Percentiles rank a stretch among this genome's conserved stretches.
These are phyloP conservation scores for Takifugu rubripes DNA, from an alignment of 2,797 vertebrate genomes.

Conservation along the genomic window DNA sequence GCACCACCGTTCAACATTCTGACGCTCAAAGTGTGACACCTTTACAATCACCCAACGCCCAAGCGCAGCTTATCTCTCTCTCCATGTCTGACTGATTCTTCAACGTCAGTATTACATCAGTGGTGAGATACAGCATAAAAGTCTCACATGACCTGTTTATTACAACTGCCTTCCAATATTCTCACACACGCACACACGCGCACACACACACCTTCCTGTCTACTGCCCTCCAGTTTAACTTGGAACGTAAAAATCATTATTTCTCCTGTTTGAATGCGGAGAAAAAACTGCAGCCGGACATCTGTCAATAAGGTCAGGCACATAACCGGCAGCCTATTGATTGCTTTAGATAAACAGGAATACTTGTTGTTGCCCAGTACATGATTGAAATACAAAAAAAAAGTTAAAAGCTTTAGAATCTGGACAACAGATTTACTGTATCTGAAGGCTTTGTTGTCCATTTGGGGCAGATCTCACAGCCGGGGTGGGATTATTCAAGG, in stretches of 20 bases:
- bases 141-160: constrained; percentile 11
- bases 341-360: constrained; percentile 27
- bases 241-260: not conserved
- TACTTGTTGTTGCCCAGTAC: not conserved
- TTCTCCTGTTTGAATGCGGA: constrained; percentile 5
- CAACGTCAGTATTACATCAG: not conserved
- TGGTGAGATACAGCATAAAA: constrained; percentile 6
- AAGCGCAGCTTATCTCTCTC: not conserved
- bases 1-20: constrained; percentile 56
- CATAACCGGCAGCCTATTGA: constrained; percentile 36
- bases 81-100: constrained; percentile 24
- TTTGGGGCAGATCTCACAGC: not conserved
- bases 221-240: constrained; percentile 15
- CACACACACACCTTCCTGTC: not conserved
- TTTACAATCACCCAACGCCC: constrained; percentile 7
- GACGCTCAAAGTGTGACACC: constrained; percentile 33
- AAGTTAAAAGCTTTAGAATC: not conserved
- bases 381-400: constrained; percentile 8
- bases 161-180: constrained; percentile 3
- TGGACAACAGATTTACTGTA: constrained; percentile 1
- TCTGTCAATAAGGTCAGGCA: constrained; percentile 38
- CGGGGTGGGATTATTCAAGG: not conserved
- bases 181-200: not conserved
- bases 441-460: not conserved
- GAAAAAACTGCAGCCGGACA: constrained; percentile 23